These are phyloP conservation scores for Pandion haliaetus DNA, from an alignment of 2,113 vertebrate genomes.

Conservation along the genomic window DNA sequence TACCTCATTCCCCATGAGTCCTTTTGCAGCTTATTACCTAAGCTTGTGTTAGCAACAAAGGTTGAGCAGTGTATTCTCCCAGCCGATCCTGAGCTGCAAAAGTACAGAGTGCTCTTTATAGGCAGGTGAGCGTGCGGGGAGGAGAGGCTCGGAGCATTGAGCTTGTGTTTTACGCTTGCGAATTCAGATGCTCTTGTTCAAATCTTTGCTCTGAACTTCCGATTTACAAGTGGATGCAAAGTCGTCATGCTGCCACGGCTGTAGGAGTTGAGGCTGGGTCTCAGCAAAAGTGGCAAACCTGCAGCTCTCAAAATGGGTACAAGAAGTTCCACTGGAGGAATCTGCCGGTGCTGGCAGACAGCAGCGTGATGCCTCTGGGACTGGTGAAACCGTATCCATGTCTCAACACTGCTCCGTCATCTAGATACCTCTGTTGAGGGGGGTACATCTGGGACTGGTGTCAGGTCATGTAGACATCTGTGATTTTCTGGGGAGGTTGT, in stretches of 20 bases:
- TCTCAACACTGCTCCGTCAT: neutral
- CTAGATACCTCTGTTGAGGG: neutral
- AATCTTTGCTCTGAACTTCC: neutral
- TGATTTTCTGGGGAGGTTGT: neutral
- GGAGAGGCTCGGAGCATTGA: rapidly evolving
- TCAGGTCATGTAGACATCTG: neutral
- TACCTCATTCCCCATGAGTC: neutral
- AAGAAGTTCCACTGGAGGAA: neutral
- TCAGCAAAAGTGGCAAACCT: neutral
- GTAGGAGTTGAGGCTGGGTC: neutral
- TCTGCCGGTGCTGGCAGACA: neutral
- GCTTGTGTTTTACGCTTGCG: neutral
- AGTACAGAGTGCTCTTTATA: rapidly evolving
- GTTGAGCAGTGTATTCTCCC: neutral
- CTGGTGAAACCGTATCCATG: neutral
- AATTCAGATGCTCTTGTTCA: neutral
- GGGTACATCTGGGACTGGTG: neutral
- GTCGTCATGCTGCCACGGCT: neutral
- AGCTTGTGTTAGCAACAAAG: neutral
- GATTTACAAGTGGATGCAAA: neutral
- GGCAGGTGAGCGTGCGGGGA: neutral
- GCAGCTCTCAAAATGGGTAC: neutral
- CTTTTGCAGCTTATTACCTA: neutral
- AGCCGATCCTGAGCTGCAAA: neutral
- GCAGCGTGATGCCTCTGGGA: neutral